These are phyloP conservation scores for Poecilia gillii DNA, from an alignment of 2,797 vertebrate genomes.

Conservation along the genomic window DNA sequence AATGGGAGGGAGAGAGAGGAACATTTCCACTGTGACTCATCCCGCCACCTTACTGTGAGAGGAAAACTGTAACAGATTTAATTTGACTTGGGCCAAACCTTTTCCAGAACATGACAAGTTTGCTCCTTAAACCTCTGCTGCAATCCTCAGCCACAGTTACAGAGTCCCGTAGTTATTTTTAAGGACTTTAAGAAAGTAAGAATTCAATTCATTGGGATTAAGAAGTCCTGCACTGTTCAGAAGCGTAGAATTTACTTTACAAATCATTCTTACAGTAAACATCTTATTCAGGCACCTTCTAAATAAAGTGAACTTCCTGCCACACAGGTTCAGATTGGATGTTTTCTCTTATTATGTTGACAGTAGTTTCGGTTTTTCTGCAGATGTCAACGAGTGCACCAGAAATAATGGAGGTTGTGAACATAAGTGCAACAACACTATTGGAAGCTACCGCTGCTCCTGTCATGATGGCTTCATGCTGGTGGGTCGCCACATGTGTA, in stretches of 20 bases:
- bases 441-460: slow-evolving; percentile 91
- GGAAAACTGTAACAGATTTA: slow-evolving; percentile 62
- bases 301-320: neutral
- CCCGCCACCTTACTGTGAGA: slow-evolving; percentile 69
- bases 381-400: slow-evolving; percentile 93
- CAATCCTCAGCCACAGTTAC: slow-evolving; percentile 47
- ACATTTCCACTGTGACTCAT: slow-evolving; percentile 81
- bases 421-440: slow-evolving; percentile 90
- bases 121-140: slow-evolving; percentile 17
- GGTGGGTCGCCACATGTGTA: slow-evolving; percentile 83
- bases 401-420: slow-evolving; percentile 86
- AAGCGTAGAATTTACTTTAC: neutral
- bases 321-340: neutral
- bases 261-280: neutral
- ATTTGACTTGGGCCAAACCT: slow-evolving; percentile 57
- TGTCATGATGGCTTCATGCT: slow-evolving; percentile 88
- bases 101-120: slow-evolving; percentile 70
- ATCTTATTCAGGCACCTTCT: neutral
- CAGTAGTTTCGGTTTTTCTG: slow-evolving; percentile 27
- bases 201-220: neutral
- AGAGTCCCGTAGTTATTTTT: slow-evolving; percentile 22
- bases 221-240: neutral
- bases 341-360: slow-evolving; percentile 45
- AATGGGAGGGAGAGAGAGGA: slow-evolving; percentile 31
- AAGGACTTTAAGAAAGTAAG: slow-evolving; percentile 21